Base-by-base conservation (phyloP, 2,113 vertebrate genomes). In the Zingel zingel region DNA sequence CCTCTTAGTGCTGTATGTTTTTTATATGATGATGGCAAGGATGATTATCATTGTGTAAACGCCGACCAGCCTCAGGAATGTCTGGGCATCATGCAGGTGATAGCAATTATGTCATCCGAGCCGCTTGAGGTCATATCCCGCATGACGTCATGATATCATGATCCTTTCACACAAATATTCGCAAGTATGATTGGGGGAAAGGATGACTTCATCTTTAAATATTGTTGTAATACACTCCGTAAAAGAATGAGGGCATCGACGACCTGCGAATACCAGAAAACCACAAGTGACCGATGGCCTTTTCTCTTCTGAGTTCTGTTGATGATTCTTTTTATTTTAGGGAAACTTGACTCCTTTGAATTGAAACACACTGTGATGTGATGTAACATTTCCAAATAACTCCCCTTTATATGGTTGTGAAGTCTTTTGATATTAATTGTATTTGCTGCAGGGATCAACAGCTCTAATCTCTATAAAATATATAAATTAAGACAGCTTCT, bases 31-130 rank as follows among this genome's bases (percentile, higher is more conserved):
- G 43, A 71, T 54, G 67, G 30, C 13, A 21, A 70, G 39, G 85
- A 70, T 78, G 33, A 82, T 76, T 65, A 59, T 71, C 10, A 6
- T 33, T 50, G 53, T 67, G 71, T 68, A 43, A 75, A 27, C 21
- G 23, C 21, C 13, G 16, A 70, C 59, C 69, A 57, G 50, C 61
- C 83, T 75, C 36, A 86, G 67, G 77, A 89, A 90, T 84, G 86
- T 86, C 82, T 78, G 68, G 75, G 75, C 77, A 80, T 66, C 36
- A 2, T 51, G 54, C 86, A 93, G 88, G 88, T 90, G 92, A 91
- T 73, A 90, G 70, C 63, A 88, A 83, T 91, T 90, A 91, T 89
- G 89, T 86, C 70, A 91, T 85, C 54, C 57, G 85, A 91, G 86
- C 81, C 0, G 58, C 51, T 74, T 83, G 77, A 91, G 87, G 80